Percentiles rank a stretch among this genome's conserved stretches.
These are phyloP conservation scores for Amphipyra berbera DNA, from an alignment of 2,888 invertebrate genomes.

Conservation along the genomic window DNA sequence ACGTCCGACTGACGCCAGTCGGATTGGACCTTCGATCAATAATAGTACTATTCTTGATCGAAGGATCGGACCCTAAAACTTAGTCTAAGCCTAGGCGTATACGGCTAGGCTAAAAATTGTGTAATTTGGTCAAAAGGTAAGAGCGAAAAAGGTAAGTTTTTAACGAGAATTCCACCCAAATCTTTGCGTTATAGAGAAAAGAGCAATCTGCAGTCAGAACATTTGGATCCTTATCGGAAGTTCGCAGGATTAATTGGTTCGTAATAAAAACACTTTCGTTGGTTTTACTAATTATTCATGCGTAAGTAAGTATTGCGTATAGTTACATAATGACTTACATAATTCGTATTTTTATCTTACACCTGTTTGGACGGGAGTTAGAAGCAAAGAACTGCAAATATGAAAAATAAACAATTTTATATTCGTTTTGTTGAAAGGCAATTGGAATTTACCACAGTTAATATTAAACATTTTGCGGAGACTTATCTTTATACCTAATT, in stretches of 20 bases:
- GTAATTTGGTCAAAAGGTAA: too few relatives aligned
- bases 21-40: too few relatives aligned
- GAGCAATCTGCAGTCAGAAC: too few relatives aligned
- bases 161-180: too few relatives aligned
- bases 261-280: constrained; percentile 14
- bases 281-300: constrained; percentile 11
- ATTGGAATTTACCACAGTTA: constrained; percentile 16
- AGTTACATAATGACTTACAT: constrained; percentile 27
- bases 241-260: constrained; percentile 26
- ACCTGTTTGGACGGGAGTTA: constrained; percentile 30
- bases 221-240: neutral
- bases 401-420: constrained; percentile 25
- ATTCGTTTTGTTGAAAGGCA: constrained; percentile 8
- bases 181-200: too few relatives aligned
- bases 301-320: constrained; percentile 31
- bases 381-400: constrained; percentile 30
- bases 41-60: too few relatives aligned
- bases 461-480: neutral
- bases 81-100: too few relatives aligned
- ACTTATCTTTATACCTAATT: neutral
- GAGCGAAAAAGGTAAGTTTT: too few relatives aligned
- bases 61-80: too few relatives aligned
- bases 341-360: constrained; percentile 40
- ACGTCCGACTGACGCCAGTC: too few relatives aligned
- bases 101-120: too few relatives aligned